These are phyloP conservation scores for Brachyhypopomus occidentalis DNA, from an alignment of 2,113 vertebrate genomes.

Conservation along the genomic window DNA sequence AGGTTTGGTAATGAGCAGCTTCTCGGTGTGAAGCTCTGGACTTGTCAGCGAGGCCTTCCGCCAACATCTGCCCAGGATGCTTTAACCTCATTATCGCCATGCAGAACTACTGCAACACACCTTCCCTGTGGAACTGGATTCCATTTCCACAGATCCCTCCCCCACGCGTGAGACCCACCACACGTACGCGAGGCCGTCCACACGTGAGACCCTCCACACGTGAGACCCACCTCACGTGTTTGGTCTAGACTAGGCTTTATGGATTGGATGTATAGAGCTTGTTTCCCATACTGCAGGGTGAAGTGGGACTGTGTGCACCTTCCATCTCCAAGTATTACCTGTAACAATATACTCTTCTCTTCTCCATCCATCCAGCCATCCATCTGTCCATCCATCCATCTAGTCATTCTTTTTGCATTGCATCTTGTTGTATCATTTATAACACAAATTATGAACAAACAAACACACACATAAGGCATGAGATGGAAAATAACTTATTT, in stretches of 20 bases:
- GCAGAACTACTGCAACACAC: slow-evolving; percentile 73
- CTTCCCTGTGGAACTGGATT: slow-evolving; percentile 74
- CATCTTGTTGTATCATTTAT: too few species aligned
- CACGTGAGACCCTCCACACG: slow-evolving; percentile 29
- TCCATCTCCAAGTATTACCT: too few species aligned
- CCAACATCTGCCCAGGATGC: slow-evolving; percentile 74
- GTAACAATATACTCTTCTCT: too few species aligned
- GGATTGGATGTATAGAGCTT: slow-evolving; percentile 72
- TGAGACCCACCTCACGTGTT: slow-evolving; percentile 50
- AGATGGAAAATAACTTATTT: too few species aligned
- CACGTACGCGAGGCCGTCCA: neutral
- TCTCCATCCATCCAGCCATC: too few species aligned
- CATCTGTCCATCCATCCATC: too few species aligned
- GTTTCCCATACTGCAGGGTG: slow-evolving; percentile 59
- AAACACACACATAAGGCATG: too few species aligned
- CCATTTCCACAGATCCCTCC: slow-evolving; percentile 67
- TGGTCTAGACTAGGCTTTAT: neutral
- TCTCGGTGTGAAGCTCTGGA: slow-evolving; percentile 66
- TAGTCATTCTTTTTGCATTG: too few species aligned
- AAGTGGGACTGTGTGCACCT: neutral
- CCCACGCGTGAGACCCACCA: slow-evolving; percentile 52
- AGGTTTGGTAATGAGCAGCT: slow-evolving; percentile 77
- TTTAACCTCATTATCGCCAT: slow-evolving; percentile 78
- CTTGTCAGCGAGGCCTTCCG: slow-evolving; percentile 74
- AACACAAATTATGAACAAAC: too few species aligned